Conservation (phyloP, 2,888 invertebrate genomes). For the Eudemis profundana region DNA sequence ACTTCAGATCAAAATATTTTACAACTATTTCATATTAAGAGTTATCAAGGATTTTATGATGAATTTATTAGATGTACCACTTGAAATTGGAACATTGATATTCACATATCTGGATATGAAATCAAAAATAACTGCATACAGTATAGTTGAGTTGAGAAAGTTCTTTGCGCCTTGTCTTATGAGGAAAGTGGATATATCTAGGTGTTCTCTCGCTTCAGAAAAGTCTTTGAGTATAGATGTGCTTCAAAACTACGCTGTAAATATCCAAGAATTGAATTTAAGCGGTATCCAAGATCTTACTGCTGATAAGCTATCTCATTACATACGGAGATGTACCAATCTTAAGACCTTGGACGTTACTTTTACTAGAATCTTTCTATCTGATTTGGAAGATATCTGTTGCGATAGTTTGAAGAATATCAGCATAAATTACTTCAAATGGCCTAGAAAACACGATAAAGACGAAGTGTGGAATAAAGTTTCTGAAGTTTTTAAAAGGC, state of each 20-base stretch:
- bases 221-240: conserved; percentile 52
- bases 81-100: conserved; percentile 53
- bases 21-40: conserved; percentile 10
- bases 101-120: conserved; percentile 51
- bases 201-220: conserved; percentile 52
- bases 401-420: conserved; percentile 53
- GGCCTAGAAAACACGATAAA: conserved; percentile 48
- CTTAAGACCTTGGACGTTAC: conserved; percentile 58
- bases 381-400: conserved; percentile 55
- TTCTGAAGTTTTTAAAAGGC: conserved; percentile 51
- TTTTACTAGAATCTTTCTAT: conserved; percentile 57
- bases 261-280: conserved; percentile 55
- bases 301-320: conserved; percentile 50
- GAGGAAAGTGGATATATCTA: conserved; percentile 52
- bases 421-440: conserved; percentile 58
- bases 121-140: conserved; percentile 53
- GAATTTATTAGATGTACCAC: conserved; percentile 53
- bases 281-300: conserved; percentile 56
- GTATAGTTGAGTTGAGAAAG: conserved; percentile 50
- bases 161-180: conserved; percentile 56
- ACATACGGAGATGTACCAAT: conserved; percentile 50
- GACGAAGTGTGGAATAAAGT: conserved; percentile 49
- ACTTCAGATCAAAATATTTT: background rate
- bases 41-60: conserved; percentile 17
- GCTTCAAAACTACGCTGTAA: conserved; percentile 50